phyloP scores from a whole-genome alignment of 2,113 vertebrate species.

The Triplophysa siluroides region DNA sequence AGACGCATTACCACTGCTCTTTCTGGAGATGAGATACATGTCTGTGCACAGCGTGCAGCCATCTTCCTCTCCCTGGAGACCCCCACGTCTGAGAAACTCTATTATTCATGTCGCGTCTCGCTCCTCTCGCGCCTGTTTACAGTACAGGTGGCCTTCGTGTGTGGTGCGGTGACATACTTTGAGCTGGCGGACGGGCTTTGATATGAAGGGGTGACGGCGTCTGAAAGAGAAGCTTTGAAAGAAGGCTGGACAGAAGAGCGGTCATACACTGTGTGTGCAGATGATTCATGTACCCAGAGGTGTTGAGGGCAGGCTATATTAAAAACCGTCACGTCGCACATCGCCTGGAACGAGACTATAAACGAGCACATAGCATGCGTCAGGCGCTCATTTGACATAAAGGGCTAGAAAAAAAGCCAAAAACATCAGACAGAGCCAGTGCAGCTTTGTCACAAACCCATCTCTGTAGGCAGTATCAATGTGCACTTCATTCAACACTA shows the following conservation, averaged over 20 bases:
- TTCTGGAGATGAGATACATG: conserved; percentile 41
- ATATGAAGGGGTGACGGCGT: conserved; percentile 39
- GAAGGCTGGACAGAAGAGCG: conserved; percentile 42
- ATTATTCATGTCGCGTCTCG: conserved; percentile 36
- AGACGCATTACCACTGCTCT: conserved; percentile 51
- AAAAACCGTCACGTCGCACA: conserved; percentile 52
- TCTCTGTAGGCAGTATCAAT: too few species aligned
- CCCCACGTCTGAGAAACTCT: conserved; percentile 44
- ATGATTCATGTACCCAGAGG: conserved; percentile 56
- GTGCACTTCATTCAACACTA: too few species aligned
- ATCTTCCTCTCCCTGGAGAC: conserved; percentile 47
- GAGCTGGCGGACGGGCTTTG: conserved; percentile 22
- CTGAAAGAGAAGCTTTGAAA: conserved; percentile 34
- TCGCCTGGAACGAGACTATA: too few species aligned
- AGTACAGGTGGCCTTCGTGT: conserved; percentile 49
- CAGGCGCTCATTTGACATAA: too few species aligned
- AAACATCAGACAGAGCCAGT: too few species aligned
- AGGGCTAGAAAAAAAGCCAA: too few species aligned
- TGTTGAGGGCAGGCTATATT: conserved; percentile 51
- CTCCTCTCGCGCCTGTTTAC: conserved; percentile 26
- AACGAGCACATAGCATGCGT: too few species aligned
- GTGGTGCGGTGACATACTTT: conserved; percentile 33
- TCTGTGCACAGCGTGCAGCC: conserved; percentile 46
- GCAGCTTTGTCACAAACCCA: too few species aligned
- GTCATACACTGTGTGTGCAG: conserved; percentile 48